Percentiles rank a stretch among this genome's conserved stretches.
Conservation (phyloP, 2,888 invertebrate species). For the Syritta pipiens region DNA sequence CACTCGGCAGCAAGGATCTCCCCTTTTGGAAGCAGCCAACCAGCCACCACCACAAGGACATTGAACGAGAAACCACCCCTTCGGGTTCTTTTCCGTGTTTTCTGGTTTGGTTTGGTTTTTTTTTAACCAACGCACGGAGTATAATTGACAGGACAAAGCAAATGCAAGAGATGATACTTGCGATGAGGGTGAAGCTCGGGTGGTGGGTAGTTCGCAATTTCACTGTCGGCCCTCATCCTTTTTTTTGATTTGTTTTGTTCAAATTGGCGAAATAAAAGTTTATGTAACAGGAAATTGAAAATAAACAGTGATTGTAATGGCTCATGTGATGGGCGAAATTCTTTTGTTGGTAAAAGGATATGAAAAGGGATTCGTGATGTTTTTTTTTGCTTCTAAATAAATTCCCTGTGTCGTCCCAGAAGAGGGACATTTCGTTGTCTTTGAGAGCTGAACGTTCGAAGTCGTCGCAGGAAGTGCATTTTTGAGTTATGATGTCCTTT, state of each 20-base stretch:
- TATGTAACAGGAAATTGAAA: slow-evolving; percentile 67
- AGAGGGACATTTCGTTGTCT: too few species aligned
- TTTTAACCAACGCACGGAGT: slow-evolving; percentile 24
- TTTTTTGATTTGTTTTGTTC: slow-evolving; percentile 31
- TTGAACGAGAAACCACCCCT: neutral
- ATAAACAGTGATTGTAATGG: slow-evolving; percentile 63
- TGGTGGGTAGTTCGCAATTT: slow-evolving; percentile 6
- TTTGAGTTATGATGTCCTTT: slow-evolving; percentile 31
- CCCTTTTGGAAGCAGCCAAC: neutral
- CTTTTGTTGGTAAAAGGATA: too few species aligned
- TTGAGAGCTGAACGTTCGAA: neutral
- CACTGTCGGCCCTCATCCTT: neutral
- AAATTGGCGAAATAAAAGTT: slow-evolving; percentile 65
- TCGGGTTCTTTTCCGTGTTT: too few species aligned
- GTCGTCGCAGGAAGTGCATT: slow-evolving; percentile 24
- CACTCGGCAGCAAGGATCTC: neutral
- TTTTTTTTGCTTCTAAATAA: slow-evolving; percentile 34
- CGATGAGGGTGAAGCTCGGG: too few species aligned
- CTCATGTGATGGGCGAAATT: neutral
- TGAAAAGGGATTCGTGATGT: too few species aligned
- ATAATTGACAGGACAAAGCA: slow-evolving; percentile 59
- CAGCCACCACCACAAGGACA: slow-evolving; percentile 10
- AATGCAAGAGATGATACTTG: slow-evolving; percentile 14
- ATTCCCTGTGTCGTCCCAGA: slow-evolving; percentile 39
- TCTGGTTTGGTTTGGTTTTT: neutral